Base-by-base conservation (phyloP, 2,113 vertebrate species). In the Macroglossus sobrinus region DNA sequence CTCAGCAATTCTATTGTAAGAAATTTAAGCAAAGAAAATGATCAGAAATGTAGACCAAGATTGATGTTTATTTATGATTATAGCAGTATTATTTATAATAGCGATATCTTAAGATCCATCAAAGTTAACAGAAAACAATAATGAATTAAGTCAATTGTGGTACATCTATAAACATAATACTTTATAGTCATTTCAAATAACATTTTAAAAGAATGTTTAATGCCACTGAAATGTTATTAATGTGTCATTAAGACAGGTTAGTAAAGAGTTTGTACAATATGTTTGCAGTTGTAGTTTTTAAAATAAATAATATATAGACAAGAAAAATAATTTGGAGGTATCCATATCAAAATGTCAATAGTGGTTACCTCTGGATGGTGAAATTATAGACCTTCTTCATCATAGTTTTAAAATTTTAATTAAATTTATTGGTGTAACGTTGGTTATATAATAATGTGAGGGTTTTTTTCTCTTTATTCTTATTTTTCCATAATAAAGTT, bases 401-500 rank as follows among this genome's bases (percentile, higher is more conserved):
- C 4, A 40, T n/a, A 30, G 33, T 87, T 89, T 82, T 47, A 35
- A 40, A 72, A 33, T 59, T 80, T 80, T 30, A 30, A 81, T 81
- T 81, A 81, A 81, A 61, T 61, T 43, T 81, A 61, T 81, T 19
- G 15, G 40, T 55, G 55, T 61, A 81, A 43, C 15, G 12, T 80
- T 61, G 57, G 26, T 81, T 81, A n/a, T n/a, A n/a, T n/a, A 81
- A 43, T 75, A 75, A 68, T 68, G 64, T 21, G 64, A n/a, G 64
- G 7, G 9, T 28, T 22, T 94, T 76, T 84, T 95, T 14, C 22
- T 76, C 28, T 85, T 94, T 33, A 28, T 72, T 76, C 30, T 53
- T 63, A 26, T 69, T 94, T 97, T 94, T 82, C 43, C 89, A 43
- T 80, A 96, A 95, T 63, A 87, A 95, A 84, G 63, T 89, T 63